Evolutionary conservation across 2,797 vertebrate species (phyloP).

Genomic region (Enteromius treurensis): DNA sequence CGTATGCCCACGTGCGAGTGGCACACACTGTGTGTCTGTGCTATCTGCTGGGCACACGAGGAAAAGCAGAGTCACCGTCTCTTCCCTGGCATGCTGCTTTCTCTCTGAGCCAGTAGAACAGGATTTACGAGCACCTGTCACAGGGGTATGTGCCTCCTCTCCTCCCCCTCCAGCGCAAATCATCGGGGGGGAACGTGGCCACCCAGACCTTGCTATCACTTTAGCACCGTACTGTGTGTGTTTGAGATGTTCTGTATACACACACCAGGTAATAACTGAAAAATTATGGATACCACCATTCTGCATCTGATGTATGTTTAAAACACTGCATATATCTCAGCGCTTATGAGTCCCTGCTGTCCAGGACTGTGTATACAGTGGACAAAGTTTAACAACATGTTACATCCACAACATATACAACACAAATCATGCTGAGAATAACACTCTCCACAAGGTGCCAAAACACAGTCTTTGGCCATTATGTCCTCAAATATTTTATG

Average conservation of each 20-base stretch:
- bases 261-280: slow-evolving; percentile 28
- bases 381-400: slow-evolving; percentile 67
- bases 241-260: slow-evolving; percentile 31
- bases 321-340: slow-evolving; percentile 64
- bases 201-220: slow-evolving; percentile 45
- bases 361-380: slow-evolving; percentile 54
- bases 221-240: slow-evolving; percentile 34
- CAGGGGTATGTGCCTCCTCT: slow-evolving; percentile 57
- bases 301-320: slow-evolving; percentile 61
- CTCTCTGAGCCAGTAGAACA: slow-evolving; percentile 46
- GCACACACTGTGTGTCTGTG: neutral
- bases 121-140: slow-evolving; percentile 66
- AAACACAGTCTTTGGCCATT: neutral
- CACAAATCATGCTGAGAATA: slow-evolving; percentile 43
- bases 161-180: slow-evolving; percentile 53
- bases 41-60: slow-evolving; percentile 43
- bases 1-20: neutral
- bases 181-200: slow-evolving; percentile 50
- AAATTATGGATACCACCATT: slow-evolving; percentile 41
- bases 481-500: neutral
- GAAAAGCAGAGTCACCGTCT: slow-evolving; percentile 45
- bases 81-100: slow-evolving; percentile 49
- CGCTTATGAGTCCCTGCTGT: slow-evolving; percentile 59
- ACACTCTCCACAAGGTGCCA: slow-evolving; percentile 20
- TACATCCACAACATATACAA: slow-evolving; percentile 68